Percentiles rank a stretch among this genome's conserved stretches.
Evolutionary conservation across 2,113 vertebrate species (phyloP).

Genomic region (Chitala chitala): DNA sequence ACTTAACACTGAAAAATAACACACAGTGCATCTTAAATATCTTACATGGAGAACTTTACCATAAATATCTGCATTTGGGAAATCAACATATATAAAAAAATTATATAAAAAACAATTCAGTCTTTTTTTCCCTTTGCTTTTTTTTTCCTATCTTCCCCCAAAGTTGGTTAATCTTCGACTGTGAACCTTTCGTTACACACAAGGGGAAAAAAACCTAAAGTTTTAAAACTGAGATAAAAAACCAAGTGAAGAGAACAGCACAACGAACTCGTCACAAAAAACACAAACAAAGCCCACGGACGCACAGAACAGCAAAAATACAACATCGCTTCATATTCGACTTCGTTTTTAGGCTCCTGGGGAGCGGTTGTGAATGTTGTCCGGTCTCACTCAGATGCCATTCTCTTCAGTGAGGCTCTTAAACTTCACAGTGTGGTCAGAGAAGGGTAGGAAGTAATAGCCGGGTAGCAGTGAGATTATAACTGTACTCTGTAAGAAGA

Average conservation of each 20-base stretch:
- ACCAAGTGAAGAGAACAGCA: conserved; percentile 62
- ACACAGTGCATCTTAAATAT: conserved; percentile 73
- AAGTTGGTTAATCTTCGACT: conserved; percentile 27
- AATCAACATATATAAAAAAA: conserved; percentile 68
- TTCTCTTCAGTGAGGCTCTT: conserved; percentile 8
- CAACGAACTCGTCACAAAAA: conserved; percentile 69
- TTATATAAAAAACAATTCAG: conserved; percentile 49
- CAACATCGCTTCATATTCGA: conserved; percentile 36
- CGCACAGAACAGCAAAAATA: conserved; percentile 68
- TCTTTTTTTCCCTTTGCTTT: conserved; percentile 47
- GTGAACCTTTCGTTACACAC: conserved; percentile 8
- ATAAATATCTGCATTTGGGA: conserved; percentile 69
- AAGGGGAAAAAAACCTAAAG: conserved; percentile 47
- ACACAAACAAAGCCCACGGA: conserved; percentile 67
- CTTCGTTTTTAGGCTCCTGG: not conserved
- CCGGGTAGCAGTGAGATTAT: conserved; percentile 24
- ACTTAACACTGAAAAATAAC: conserved; percentile 68
- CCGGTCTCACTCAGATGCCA: not conserved
- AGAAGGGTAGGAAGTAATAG: conserved; percentile 9
- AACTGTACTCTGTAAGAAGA: conserved; percentile 6
- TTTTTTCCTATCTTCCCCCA: conserved; percentile 17
- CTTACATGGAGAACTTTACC: conserved; percentile 67
- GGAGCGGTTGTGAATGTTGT: conserved; percentile 9
- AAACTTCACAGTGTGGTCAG: conserved; percentile 27
- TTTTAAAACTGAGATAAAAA: conserved; percentile 61